Evolutionary conservation across 2,888 invertebrate genomes (phyloP).

Genomic region (Pasiphila rectangulata): DNA sequence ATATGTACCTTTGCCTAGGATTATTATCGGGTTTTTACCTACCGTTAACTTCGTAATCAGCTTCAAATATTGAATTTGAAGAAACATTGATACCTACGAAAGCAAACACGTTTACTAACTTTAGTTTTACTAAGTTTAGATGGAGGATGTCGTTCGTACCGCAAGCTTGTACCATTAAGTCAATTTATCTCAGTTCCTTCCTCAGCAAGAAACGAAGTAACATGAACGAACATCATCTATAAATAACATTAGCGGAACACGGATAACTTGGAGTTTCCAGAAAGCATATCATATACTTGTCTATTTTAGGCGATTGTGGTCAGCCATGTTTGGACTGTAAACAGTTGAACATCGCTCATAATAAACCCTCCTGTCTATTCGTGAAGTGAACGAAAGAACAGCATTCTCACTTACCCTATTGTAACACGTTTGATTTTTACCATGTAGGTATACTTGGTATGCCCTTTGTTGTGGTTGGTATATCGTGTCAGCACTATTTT

Average conservation of each 20-base stretch:
- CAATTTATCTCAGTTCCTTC: background rate
- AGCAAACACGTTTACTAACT: no score
- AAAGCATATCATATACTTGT: conserved; percentile 28
- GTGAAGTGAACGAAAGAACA: conserved; percentile 5
- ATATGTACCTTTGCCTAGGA: no score
- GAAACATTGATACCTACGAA: no score
- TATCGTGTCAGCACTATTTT: no score
- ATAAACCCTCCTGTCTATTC: conserved; percentile 45
- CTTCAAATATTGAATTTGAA: no score
- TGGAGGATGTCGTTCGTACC: no score
- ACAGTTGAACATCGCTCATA: conserved; percentile 46
- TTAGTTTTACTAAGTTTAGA: no score
- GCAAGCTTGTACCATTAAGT: no score
- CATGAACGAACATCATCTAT: conserved; percentile 7
- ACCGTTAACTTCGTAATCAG: no score
- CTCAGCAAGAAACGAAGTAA: background rate
- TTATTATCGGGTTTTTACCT: no score
- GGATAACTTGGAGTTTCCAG: conserved; percentile 27
- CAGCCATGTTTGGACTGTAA: conserved; percentile 50
- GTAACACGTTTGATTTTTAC: background rate
- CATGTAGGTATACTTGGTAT: no score
- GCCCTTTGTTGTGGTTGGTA: background rate
- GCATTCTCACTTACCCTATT: conserved; percentile 6
- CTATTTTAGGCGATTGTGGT: conserved; percentile 53
- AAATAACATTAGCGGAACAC: conserved; percentile 21